A percentile compares a stretch with the other conserved stretches of the same genome.
Evolutionary conservation across 2,888 invertebrate species (phyloP).

Genomic region (Ceriagrion tenellum): DNA sequence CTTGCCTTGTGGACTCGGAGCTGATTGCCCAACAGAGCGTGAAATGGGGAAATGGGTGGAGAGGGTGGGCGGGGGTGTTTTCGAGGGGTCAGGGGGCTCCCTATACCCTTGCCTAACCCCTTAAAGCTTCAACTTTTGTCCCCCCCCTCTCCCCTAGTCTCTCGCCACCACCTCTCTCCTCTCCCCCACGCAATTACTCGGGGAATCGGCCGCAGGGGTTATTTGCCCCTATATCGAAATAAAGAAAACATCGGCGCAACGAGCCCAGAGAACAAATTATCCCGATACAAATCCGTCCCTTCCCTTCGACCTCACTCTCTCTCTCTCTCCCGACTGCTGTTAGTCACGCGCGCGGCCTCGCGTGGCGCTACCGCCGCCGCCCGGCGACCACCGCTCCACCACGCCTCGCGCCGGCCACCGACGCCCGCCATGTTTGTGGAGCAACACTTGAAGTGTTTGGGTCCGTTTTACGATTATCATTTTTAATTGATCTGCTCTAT

Average conservation of each 20-base stretch:
- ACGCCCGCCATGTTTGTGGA: not conserved
- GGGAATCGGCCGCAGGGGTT: not conserved
- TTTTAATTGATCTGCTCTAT: not conserved
- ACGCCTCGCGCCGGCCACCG: not conserved
- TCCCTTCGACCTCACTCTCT: not conserved
- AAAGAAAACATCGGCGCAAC: not conserved
- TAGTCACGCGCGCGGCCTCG: not conserved
- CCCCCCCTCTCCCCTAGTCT: not conserved
- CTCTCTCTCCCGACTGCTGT: not conserved
- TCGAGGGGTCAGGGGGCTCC: too few species aligned
- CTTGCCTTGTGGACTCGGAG: constrained; percentile 5
- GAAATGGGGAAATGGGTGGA: not conserved
- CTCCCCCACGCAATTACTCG: not conserved
- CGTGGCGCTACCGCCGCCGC: not conserved
- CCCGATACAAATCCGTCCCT: constrained; percentile 34
- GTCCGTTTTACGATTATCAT: not conserved
- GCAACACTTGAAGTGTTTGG: too few species aligned
- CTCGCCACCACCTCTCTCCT: not conserved
- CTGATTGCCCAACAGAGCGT: not conserved
- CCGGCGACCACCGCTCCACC: not conserved
- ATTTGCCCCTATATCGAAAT: constrained; percentile 14
- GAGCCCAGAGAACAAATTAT: constrained; percentile 1
- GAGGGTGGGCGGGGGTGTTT: not conserved
- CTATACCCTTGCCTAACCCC: too few species aligned
- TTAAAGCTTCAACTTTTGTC: not conserved